Evolutionary conservation across 2,888 invertebrate species (phyloP).

Genomic region (Entomobrya multifasciata): DNA sequence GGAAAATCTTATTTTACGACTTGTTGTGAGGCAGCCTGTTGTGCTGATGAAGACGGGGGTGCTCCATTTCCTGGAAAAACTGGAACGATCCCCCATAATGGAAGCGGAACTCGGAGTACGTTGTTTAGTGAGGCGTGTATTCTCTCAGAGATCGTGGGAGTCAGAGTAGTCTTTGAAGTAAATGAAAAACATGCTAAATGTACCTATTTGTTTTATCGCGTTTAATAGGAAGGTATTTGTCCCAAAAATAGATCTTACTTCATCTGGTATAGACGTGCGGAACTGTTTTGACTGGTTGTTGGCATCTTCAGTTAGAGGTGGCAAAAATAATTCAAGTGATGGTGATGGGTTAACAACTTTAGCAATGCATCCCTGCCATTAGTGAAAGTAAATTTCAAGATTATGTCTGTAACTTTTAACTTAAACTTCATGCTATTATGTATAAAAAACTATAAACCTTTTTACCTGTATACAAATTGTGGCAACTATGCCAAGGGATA

Average conservation of each 20-base stretch:
- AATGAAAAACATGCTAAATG: background rate
- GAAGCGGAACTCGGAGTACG: conserved; percentile 59
- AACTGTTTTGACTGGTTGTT: conserved; percentile 20
- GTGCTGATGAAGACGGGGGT: background rate
- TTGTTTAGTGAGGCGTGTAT: conserved; percentile 50
- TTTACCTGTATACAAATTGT: background rate
- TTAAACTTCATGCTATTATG: no score
- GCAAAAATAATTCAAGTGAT: conserved; percentile 28
- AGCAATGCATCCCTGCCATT: background rate
- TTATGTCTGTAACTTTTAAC: no score
- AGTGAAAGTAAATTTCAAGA: background rate
- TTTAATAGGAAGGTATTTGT: background rate
- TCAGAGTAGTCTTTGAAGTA: conserved; percentile 51
- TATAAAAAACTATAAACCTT: background rate
- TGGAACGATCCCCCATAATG: conserved; percentile 45
- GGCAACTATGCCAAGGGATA: conserved; percentile 31
- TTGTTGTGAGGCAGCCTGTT: conserved; percentile 28
- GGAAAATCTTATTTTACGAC: conserved; percentile 13
- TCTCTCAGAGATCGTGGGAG: conserved; percentile 51
- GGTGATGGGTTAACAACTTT: background rate
- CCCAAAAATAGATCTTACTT: no score
- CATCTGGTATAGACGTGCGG: no score
- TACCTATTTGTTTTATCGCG: background rate
- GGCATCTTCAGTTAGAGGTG: background rate
- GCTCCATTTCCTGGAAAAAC: conserved; percentile 3